Evolutionary conservation across 2,113 vertebrate genomes (phyloP).

Genomic region (Solenodon paradoxus): DNA sequence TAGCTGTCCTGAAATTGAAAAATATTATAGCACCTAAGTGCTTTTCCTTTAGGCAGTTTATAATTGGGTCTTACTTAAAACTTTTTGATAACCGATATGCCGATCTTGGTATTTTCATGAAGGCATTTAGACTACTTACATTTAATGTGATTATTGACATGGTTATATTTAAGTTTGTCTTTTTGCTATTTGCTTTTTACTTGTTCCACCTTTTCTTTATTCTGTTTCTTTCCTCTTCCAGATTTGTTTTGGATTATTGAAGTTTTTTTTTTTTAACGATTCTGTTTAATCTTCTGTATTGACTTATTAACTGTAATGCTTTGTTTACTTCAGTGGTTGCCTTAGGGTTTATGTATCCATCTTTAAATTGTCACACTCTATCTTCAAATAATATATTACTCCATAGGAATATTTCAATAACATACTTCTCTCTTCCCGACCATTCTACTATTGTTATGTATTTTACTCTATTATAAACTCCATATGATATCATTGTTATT

Average conservation of each 20-base stretch:
- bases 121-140: no score
- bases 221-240: not conserved
- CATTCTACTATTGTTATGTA: not conserved
- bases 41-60: not conserved
- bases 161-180: not conserved
- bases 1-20: not conserved
- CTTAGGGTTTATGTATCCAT: not conserved
- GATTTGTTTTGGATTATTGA: not conserved
- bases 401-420: not conserved
- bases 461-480: not conserved
- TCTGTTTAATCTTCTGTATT: not conserved
- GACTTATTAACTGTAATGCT: not conserved
- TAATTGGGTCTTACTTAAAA: not conserved
- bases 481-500: not conserved
- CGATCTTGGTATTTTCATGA: not conserved
- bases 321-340: not conserved
- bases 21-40: not conserved
- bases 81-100: not conserved
- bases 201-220: not conserved
- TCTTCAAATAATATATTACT: not conserved
- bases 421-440: not conserved
- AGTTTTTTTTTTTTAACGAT: not conserved
- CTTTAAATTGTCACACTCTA: not conserved
- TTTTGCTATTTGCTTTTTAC: not conserved
- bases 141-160: no score